These are phyloP conservation scores for Ganaspis sp. DNA, from an alignment of 1,140 invertebrate genomes.

Conservation along the genomic window DNA sequence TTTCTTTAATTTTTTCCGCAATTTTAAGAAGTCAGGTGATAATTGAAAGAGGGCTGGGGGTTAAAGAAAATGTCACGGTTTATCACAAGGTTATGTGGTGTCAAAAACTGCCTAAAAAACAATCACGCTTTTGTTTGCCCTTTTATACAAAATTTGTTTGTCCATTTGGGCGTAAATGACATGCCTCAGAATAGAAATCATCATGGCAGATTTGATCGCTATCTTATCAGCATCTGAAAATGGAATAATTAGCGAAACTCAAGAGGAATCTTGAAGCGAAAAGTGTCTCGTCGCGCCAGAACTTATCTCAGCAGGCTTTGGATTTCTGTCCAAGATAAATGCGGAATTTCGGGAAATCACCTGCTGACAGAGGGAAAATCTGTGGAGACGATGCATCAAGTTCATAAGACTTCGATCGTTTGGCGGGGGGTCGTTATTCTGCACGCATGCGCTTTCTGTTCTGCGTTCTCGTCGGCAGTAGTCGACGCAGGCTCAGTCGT, in stretches of 20 bases:
- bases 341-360: constrained; percentile 46
- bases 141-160: too few relatives aligned
- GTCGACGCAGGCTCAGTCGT: constrained; percentile 70
- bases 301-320: background rate
- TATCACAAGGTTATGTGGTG: too few relatives aligned
- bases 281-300: background rate
- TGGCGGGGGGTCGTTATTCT: constrained; percentile 58
- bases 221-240: background rate
- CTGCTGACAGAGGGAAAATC: constrained; percentile 47
- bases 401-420: constrained; percentile 49
- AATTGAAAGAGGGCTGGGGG: too few relatives aligned
- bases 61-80: too few relatives aligned
- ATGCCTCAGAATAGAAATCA: too few relatives aligned
- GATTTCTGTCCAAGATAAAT: background rate
- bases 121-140: too few relatives aligned
- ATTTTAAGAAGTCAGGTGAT: too few relatives aligned
- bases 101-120: too few relatives aligned
- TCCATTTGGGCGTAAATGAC: too few relatives aligned
- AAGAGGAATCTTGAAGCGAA: background rate
- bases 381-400: constrained; percentile 53
- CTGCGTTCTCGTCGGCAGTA: constrained; percentile 65
- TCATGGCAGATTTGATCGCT: background rate
- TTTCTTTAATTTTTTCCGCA: too few relatives aligned
- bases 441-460: constrained; percentile 71
- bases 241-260: background rate